Evolutionary conservation across 1,140 invertebrate genomes (phyloP), one percentile per base, ranked within the genome.

Genomic region (Lordiphosa collinella): DNA sequence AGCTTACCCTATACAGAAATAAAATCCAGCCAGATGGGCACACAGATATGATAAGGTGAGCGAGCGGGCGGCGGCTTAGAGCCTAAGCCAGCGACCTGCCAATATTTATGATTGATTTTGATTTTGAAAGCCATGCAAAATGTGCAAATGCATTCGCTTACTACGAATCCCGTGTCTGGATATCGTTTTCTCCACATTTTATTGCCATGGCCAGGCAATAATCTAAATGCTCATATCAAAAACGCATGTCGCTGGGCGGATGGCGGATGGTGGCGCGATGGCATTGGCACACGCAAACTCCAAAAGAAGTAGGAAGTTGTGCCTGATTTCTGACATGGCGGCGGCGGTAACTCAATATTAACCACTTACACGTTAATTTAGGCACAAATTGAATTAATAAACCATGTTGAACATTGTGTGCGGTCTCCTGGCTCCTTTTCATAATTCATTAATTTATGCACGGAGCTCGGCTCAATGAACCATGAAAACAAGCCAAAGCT

Each of bases 341-440:
- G 75, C 46, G 50, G 29, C 54, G 52, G 82, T 86, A 86, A 86
- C 82, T 86, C 69, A 86, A 86, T 86, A 86, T 84, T 82, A 86
- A 82, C 76, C 84, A 86, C 84, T 86, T 86, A 86, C 69, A 86
- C 82, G 85, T 87, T 87, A 87, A 87, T 87, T 87, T 87, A 86
- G 76, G 82, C 78, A 88, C 86, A 87, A 87, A 87, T 87, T 87
- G 85, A 87, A 87, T 87, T 87, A 87, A 87, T 87, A 87, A 87
- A 87, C 85, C 75, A 87, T 87, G 85, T 87, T 86, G 47, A 44
- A 78, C 85, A 80, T 69, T 86, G 85, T 87, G 85, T 87, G 85
- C 78, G 84, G 84, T 87, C 84, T 71, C 22, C 31, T 4, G n/a
- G 2, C 78, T 82, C 59, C 78, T 72, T 82, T 84, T 79, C 73